phyloP scores from a whole-genome alignment of 2,797 vertebrate genomes.

The Aselliscus stoliczkanus region DNA sequence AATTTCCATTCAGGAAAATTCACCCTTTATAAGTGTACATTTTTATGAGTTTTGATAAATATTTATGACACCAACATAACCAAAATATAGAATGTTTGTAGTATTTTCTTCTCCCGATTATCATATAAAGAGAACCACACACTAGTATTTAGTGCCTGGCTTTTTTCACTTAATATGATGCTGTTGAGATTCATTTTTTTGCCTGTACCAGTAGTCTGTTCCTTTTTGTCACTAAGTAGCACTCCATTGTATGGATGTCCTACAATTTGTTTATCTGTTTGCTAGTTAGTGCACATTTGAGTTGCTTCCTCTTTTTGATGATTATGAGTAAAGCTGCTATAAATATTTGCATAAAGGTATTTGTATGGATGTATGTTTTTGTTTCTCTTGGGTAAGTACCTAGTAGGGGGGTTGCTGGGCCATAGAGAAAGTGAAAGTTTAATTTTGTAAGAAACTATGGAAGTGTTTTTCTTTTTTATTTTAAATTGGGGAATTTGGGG shows the following conservation, averaged over 20 bases:
- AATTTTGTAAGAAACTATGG: neutral
- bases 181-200: neutral
- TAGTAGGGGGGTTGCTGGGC: neutral
- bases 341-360: neutral
- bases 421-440: neutral
- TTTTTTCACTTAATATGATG: neutral
- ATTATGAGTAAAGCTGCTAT: neutral
- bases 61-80: neutral
- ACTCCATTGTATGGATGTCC: neutral
- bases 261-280: neutral
- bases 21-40: neutral
- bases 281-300: neutral
- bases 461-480: neutral
- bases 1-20: neutral
- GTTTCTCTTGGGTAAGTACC: neutral
- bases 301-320: neutral
- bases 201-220: neutral
- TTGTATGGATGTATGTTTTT: neutral
- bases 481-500: too few species aligned
- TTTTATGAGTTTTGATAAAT: constrained; percentile 9
- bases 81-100: neutral
- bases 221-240: neutral
- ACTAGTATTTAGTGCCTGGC: neutral
- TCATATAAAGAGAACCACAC: neutral
- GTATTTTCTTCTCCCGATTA: neutral